Conservation (phyloP, 2,113 vertebrate species). For the Eulemur macaco region DNA sequence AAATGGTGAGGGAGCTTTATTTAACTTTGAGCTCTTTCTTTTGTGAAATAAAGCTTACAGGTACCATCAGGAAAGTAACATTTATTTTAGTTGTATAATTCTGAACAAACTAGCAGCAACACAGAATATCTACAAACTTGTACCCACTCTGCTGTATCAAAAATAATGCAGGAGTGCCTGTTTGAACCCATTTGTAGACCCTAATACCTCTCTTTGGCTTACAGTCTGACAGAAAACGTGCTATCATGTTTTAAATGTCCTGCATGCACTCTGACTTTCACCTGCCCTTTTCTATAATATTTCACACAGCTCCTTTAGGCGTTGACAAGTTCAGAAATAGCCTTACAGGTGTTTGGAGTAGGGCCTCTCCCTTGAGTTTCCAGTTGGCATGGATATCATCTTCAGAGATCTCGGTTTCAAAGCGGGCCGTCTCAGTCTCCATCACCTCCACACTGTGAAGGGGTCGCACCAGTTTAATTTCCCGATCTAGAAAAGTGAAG, state of each 20-base stretch:
- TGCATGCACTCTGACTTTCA: slow-evolving; percentile 44
- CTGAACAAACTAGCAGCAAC: background rate
- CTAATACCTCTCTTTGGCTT: background rate
- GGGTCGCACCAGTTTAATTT: slow-evolving; percentile 94
- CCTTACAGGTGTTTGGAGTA: slow-evolving; percentile 93
- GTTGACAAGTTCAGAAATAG: slow-evolving; percentile 73
- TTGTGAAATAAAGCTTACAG: background rate
- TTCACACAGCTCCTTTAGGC: background rate
- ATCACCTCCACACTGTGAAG: slow-evolving; percentile 96
- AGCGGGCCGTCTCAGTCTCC: slow-evolving; percentile 95
- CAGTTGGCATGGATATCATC: slow-evolving; percentile 93
- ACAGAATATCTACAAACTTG: background rate
- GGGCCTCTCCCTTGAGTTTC: slow-evolving; percentile 94
- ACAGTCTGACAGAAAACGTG: background rate
- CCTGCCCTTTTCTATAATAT: slow-evolving; percentile 25
- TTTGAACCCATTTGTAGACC: background rate
- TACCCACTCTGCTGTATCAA: background rate
- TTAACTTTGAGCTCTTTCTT: background rate
- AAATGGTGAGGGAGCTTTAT: background rate
- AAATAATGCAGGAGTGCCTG: background rate
- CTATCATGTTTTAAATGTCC: slow-evolving; percentile 39
- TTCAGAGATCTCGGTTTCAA: slow-evolving; percentile 97
- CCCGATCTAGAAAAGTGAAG: slow-evolving; percentile 89
- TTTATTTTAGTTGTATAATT: background rate
- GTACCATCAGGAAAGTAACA: background rate